phyloP scores from a whole-genome alignment of 37 sponge, comb jelly and placozoan genomes.

The Ianthella basta region DNA sequence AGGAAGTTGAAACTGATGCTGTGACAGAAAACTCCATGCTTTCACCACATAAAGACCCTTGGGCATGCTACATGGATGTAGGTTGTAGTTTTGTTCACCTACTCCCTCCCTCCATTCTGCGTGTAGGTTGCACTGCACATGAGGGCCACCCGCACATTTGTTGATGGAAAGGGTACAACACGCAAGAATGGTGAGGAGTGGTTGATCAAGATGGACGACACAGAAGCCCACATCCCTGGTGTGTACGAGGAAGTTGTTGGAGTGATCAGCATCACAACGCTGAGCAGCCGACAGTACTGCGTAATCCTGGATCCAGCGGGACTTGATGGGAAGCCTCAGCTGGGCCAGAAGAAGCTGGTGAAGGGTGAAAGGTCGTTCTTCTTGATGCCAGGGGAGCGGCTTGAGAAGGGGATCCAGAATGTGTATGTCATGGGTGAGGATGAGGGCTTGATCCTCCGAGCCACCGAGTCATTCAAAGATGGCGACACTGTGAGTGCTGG shows the following conservation, averaged over 20 bases:
- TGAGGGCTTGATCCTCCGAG: slow-evolving; percentile 94
- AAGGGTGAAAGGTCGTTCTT: slow-evolving; percentile 99
- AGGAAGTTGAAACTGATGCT: too few species aligned
- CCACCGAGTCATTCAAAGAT: slow-evolving; percentile 83
- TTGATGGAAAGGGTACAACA: slow-evolving; percentile 78
- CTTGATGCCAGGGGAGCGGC: slow-evolving; percentile 93
- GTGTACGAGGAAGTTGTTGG: slow-evolving; percentile 96
- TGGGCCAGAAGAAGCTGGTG: slow-evolving; percentile 97
- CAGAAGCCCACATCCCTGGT: slow-evolving; percentile 99
- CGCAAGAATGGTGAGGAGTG: slow-evolving; percentile 99
- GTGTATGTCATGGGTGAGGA: slow-evolving; percentile 97
- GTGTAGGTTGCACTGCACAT: slow-evolving; percentile 94
- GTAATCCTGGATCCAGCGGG: slow-evolving; percentile 97
- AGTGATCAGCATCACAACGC: slow-evolving; percentile 93
- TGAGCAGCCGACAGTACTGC: slow-evolving; percentile 97
- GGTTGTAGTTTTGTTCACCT: too few species aligned
- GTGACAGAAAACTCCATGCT: too few species aligned
- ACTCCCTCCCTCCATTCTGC: too few species aligned
- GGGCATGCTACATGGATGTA: too few species aligned
- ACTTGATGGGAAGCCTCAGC: slow-evolving; percentile 93
- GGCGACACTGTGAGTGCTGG: slow-evolving; percentile 66
- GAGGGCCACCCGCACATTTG: slow-evolving; percentile 91
- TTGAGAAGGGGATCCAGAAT: slow-evolving; percentile 98
- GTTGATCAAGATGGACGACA: slow-evolving; percentile 98
- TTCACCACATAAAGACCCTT: too few species aligned